phyloP scores from a whole-genome alignment of 2,113 vertebrate genomes.

The Colossoma macropomum region DNA sequence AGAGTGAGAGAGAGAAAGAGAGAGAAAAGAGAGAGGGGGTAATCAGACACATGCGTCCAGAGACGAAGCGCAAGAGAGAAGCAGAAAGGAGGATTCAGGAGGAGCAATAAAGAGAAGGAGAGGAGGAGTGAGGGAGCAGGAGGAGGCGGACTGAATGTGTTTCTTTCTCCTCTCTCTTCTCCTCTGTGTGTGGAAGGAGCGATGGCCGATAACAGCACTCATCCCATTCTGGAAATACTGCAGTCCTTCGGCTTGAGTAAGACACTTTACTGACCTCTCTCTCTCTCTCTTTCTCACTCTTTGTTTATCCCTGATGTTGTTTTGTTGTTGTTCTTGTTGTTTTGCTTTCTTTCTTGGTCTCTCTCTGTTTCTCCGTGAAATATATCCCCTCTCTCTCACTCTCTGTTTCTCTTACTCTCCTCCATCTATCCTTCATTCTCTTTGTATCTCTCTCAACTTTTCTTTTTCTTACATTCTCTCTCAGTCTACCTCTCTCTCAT shows the following conservation, averaged over 20 bases:
- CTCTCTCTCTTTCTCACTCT: neutral
- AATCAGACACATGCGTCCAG: slow-evolving; percentile 35
- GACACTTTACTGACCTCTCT: slow-evolving; percentile 57
- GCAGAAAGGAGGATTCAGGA: slow-evolving; percentile 63
- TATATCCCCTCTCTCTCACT: neutral
- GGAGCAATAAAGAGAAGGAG: slow-evolving; percentile 60
- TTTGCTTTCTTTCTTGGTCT: too few relatives aligned
- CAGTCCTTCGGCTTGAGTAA: slow-evolving; percentile 76
- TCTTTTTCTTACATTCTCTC: neutral
- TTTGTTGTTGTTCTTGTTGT: neutral
- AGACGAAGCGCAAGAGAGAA: neutral
- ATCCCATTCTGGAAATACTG: slow-evolving; percentile 74
- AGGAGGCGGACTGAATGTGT: slow-evolving; percentile 49
- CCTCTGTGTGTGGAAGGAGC: slow-evolving; percentile 70
- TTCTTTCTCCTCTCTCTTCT: slow-evolving; percentile 55
- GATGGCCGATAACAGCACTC: slow-evolving; percentile 87
- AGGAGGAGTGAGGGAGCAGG: slow-evolving; percentile 60
- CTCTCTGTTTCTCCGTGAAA: neutral
- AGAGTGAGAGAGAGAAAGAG: slow-evolving; percentile 51
- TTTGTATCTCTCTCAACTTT: neutral
- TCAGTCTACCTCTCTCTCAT: slow-evolving; percentile 29
- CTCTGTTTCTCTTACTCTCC: neutral
- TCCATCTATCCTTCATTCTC: neutral
- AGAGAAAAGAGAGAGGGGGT: slow-evolving; percentile 42
- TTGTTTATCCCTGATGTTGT: slow-evolving; percentile 18